phyloP scores from a whole-genome alignment of 2,888 invertebrate species.

The Myopa tessellatipennis region DNA sequence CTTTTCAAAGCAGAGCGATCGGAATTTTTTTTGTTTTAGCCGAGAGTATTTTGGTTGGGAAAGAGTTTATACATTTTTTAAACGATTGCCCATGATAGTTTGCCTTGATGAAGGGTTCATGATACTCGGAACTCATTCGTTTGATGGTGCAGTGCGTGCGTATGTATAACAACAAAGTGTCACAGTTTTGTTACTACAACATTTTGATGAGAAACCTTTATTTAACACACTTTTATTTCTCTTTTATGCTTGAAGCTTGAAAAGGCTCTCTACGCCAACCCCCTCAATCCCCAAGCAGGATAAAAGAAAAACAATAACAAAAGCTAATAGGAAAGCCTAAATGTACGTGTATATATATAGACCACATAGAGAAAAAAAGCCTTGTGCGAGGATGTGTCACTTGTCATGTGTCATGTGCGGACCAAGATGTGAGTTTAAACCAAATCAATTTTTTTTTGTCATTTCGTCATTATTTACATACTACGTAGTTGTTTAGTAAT shows the following conservation, averaged over 20 bases:
- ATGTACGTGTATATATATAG: slow-evolving; percentile 25
- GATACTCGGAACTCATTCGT: slow-evolving; percentile 14
- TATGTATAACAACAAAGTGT: slow-evolving; percentile 19
- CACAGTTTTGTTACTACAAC: background rate
- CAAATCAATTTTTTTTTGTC: background rate
- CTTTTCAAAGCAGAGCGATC: slow-evolving; percentile 15
- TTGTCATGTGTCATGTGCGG: slow-evolving; percentile 2
- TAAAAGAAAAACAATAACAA: background rate
- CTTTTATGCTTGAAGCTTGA: slow-evolving; percentile 31
- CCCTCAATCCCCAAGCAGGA: slow-evolving; percentile 10
- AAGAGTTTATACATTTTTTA: slow-evolving; percentile 2
- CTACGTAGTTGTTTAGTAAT: slow-evolving; percentile 5
- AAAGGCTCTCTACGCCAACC: slow-evolving; percentile 1
- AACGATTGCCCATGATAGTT: background rate
- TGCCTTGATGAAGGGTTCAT: slow-evolving; percentile 11
- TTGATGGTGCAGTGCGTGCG: slow-evolving; percentile 19
- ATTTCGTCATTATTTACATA: slow-evolving; percentile 15
- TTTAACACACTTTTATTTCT: slow-evolving; percentile 31
- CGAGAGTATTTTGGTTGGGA: background rate
- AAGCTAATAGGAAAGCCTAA: slow-evolving; percentile 7
- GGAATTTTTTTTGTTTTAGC: slow-evolving; percentile 8
- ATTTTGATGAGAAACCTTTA: slow-evolving; percentile 6
- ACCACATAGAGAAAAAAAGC: slow-evolving; percentile 36
- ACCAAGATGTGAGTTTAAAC: slow-evolving; percentile 36
- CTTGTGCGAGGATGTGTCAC: slow-evolving; percentile 21